Conservation (phyloP, 2,888 invertebrate genomes). For the Amblyjoppa proteus region DNA sequence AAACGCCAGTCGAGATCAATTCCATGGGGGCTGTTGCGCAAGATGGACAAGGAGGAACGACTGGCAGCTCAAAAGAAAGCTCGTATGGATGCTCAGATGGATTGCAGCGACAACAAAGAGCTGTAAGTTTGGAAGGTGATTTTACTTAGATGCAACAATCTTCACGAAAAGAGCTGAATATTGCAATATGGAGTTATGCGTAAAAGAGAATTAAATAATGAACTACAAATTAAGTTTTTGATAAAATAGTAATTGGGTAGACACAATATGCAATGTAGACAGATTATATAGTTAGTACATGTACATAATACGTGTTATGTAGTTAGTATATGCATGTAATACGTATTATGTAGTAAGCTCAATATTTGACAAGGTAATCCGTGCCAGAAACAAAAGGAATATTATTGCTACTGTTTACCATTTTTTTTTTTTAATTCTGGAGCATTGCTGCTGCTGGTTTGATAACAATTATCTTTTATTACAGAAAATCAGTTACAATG, state of each 20-base stretch:
- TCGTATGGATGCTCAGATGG: constrained; percentile 30
- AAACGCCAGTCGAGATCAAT: constrained; percentile 67
- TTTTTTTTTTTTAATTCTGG: neutral
- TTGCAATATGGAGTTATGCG: neutral
- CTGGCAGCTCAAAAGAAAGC: constrained; percentile 68
- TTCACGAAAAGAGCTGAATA: neutral
- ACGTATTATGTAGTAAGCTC: no score
- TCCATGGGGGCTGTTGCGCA: constrained; percentile 75
- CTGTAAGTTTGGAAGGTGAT: constrained; percentile 21
- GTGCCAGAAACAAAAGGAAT: neutral
- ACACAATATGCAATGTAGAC: neutral
- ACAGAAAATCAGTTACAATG: constrained; percentile 75
- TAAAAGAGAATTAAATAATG: neutral
- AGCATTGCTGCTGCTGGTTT: neutral
- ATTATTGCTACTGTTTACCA: neutral
- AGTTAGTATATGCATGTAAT: neutral
- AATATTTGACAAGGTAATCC: neutral
- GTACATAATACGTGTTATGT: neutral
- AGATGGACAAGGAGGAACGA: constrained; percentile 77
- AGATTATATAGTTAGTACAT: neutral
- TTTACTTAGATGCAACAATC: neutral
- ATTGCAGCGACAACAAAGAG: neutral
- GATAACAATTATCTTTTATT: neutral
- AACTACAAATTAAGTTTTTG: neutral
- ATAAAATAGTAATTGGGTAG: neutral